Conservation (phyloP, 2,888 invertebrate species). For the Aphidoletes aphidimyza region DNA sequence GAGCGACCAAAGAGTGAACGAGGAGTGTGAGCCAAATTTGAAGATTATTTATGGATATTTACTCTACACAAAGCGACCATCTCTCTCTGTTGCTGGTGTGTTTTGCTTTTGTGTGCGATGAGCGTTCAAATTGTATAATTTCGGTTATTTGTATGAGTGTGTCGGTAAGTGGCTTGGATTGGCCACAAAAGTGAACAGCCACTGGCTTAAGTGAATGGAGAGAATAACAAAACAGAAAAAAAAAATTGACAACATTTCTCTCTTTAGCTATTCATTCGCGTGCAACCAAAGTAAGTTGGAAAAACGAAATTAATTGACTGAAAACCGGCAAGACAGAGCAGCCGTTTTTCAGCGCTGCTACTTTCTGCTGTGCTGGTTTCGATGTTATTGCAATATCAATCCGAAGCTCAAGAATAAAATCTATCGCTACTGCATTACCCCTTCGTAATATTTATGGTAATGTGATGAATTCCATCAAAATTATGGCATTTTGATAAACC, state of each 20-base stretch:
- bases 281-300: neutral
- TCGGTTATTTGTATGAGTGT: too few relatives aligned
- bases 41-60: conserved; percentile 49
- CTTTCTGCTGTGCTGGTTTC: neutral
- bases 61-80: neutral
- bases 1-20: neutral
- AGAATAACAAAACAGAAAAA: neutral
- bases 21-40: neutral
- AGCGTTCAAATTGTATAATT: neutral
- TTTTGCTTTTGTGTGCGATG: neutral
- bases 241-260: neutral
- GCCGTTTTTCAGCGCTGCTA: too few relatives aligned
- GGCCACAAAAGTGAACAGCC: conserved; percentile 1
- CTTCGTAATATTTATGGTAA: neutral
- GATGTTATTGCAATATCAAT: too few relatives aligned
- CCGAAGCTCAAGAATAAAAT: too few relatives aligned
- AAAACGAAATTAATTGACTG: conserved; percentile 19
- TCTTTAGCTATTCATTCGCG: neutral
- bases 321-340: neutral
- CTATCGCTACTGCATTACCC: too few relatives aligned
- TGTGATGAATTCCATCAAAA: neutral
- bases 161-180: neutral
- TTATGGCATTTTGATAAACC: neutral
- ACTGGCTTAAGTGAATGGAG: neutral
- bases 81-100: neutral